These are phyloP conservation scores for Littorina saxatilis DNA, from an alignment of 1,140 invertebrate species.

Conservation along the genomic window DNA sequence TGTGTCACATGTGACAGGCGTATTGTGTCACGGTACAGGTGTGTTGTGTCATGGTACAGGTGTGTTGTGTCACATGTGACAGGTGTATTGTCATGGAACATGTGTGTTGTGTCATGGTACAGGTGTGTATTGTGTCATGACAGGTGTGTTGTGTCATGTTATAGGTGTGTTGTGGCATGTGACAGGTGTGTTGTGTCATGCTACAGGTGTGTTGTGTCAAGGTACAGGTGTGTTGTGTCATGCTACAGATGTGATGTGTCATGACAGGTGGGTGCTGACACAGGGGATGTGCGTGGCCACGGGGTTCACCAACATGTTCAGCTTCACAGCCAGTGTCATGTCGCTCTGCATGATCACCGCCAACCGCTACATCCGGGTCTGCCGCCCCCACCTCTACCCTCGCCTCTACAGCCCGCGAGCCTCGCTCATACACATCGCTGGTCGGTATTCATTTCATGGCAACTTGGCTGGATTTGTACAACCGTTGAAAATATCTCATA, in stretches of 20 bases:
- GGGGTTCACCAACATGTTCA: slow-evolving; percentile 56
- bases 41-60: neutral
- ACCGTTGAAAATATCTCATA: neutral
- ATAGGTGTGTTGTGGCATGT: neutral
- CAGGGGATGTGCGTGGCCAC: slow-evolving; percentile 31
- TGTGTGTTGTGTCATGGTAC: neutral
- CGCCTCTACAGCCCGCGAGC: neutral
- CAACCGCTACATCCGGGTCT: slow-evolving; percentile 38
- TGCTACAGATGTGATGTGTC: neutral
- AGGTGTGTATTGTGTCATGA: neutral
- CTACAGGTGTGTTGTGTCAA: neutral
- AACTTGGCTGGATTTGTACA: too few relatives aligned
- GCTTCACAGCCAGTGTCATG: slow-evolving; percentile 52
- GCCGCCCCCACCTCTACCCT: neutral
- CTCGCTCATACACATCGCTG: neutral
- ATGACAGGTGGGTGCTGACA: slow-evolving; percentile 44
- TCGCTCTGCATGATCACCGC: slow-evolving; percentile 51
- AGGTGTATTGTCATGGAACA: neutral
- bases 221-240: neutral
- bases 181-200: neutral
- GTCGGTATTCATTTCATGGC: too few relatives aligned
- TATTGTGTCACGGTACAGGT: neutral
- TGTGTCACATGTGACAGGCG: neutral
- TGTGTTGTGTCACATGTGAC: neutral
- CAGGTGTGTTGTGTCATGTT: neutral